These are phyloP conservation scores for Geophilus truncorum DNA, from an alignment of 2,888 invertebrate species.

Conservation along the genomic window DNA sequence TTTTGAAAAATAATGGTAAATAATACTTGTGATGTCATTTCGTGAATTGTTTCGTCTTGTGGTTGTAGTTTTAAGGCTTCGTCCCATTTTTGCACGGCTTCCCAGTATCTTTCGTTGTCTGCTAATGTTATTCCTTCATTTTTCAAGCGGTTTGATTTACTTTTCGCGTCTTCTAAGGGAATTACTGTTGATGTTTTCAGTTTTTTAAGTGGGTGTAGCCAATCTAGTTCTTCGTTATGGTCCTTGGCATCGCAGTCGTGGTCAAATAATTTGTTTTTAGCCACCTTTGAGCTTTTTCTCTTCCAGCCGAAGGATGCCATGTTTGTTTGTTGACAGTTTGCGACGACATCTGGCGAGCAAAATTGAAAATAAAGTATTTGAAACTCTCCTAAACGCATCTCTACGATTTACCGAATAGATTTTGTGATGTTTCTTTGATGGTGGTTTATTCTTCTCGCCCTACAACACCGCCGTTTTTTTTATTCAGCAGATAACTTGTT, in stretches of 20 bases:
- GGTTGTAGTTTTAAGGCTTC: conserved; percentile 47
- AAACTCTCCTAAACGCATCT: too few relatives aligned
- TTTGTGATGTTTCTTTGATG: too few relatives aligned
- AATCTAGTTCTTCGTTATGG: background rate
- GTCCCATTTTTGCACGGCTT: conserved; percentile 50
- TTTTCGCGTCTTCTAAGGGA: background rate
- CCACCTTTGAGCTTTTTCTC: background rate
- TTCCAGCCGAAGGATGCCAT: conserved; percentile 18
- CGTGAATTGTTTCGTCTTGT: conserved; percentile 46
- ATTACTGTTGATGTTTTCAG: background rate
- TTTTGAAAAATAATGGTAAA: conserved; percentile 5
- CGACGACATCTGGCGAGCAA: background rate
- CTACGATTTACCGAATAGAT: too few relatives aligned
- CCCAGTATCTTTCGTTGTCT: conserved; percentile 44
- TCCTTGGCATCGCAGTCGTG: background rate
- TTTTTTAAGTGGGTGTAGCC: background rate
- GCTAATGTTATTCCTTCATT: background rate
- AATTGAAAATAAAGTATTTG: too few relatives aligned
- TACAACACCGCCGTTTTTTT: too few relatives aligned
- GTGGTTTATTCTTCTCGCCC: too few relatives aligned
- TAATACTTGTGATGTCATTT: conserved; percentile 51
- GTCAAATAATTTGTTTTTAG: background rate
- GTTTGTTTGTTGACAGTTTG: background rate
- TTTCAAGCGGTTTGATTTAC: background rate
- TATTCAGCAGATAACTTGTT: too few relatives aligned